Conservation (phyloP, 2,113 vertebrate species). For the Galemys pyrenaicus region DNA sequence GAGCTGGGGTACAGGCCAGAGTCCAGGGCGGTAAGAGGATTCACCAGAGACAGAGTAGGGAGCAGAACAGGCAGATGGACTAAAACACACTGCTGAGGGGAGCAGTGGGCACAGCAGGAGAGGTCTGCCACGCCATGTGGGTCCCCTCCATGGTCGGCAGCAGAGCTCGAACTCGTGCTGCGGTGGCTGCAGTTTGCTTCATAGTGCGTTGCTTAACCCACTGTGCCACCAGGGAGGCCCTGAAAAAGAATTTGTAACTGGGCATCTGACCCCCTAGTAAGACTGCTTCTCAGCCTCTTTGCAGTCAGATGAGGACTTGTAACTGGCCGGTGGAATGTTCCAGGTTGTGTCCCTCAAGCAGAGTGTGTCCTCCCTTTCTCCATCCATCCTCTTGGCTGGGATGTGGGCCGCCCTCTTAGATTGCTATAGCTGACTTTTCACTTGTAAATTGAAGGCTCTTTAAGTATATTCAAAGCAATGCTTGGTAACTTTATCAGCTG, state of each 20-base stretch:
- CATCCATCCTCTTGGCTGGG: not conserved
- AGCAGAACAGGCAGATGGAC: too few species aligned
- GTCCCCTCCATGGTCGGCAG: too few species aligned
- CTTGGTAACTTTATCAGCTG: not conserved
- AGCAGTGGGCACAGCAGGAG: too few species aligned
- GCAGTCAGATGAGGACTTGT: not conserved
- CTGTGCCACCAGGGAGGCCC: too few species aligned
- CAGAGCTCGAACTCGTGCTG: too few species aligned
- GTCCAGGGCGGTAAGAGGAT: too few species aligned
- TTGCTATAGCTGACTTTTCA: not conserved
- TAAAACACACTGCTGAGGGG: too few species aligned
- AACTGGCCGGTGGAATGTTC: not conserved
- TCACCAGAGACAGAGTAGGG: too few species aligned
- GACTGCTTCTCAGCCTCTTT: not conserved
- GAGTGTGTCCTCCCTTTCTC: not conserved
- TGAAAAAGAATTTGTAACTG: not conserved
- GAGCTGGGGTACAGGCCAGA: too few species aligned
- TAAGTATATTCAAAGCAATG: slow-evolving; percentile 3
- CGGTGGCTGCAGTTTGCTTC: too few species aligned
- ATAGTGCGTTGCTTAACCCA: too few species aligned
- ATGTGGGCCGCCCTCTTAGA: not conserved
- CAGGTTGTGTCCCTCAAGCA: not conserved
- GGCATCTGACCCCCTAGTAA: not conserved
- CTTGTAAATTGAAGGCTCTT: slow-evolving; percentile 15
- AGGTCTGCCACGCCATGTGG: too few species aligned